Evolutionary conservation across 2,888 invertebrate genomes (phyloP).

Genomic region (Horisme vitalbata): DNA sequence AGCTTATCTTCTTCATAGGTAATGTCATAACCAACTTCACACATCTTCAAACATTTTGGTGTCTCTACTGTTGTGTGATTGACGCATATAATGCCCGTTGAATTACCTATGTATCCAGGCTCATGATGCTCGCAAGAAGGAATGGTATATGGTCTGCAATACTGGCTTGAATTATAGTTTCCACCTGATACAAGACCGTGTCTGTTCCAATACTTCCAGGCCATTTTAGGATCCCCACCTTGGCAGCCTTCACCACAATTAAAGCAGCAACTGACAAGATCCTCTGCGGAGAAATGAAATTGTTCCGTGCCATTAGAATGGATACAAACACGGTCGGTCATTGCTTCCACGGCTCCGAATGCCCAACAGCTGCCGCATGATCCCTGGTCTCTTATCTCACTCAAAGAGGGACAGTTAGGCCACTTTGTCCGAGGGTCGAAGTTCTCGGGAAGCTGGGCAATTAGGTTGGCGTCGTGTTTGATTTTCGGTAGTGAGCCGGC

Average conservation of each 20-base stretch:
- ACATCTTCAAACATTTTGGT: conserved; percentile 89
- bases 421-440: conserved; percentile 92
- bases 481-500: conserved; percentile 71
- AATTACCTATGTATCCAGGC: conserved; percentile 76
- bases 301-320: conserved; percentile 87
- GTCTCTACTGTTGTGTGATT: conserved; percentile 84
- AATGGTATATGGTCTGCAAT: conserved; percentile 94
- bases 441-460: conserved; percentile 84
- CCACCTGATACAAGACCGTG: conserved; percentile 95
- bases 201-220: conserved; percentile 94
- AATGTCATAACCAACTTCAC: conserved; percentile 85
- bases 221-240: conserved; percentile 91
- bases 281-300: conserved; percentile 92
- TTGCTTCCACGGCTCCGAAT: conserved; percentile 94
- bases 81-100: conserved; percentile 81
- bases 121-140: conserved; percentile 95
- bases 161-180: conserved; percentile 88
- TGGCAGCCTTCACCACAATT: conserved; percentile 91
- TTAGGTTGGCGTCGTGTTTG: conserved; percentile 54
- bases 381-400: conserved; percentile 92
- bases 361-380: conserved; percentile 98
- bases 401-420: conserved; percentile 93
- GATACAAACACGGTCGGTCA: conserved; percentile 94
- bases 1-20: conserved; percentile 89
- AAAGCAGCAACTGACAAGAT: conserved; percentile 91